These are phyloP conservation scores for Cephalotes varians DNA, from an alignment of 2,888 invertebrate genomes.

Conservation along the genomic window DNA sequence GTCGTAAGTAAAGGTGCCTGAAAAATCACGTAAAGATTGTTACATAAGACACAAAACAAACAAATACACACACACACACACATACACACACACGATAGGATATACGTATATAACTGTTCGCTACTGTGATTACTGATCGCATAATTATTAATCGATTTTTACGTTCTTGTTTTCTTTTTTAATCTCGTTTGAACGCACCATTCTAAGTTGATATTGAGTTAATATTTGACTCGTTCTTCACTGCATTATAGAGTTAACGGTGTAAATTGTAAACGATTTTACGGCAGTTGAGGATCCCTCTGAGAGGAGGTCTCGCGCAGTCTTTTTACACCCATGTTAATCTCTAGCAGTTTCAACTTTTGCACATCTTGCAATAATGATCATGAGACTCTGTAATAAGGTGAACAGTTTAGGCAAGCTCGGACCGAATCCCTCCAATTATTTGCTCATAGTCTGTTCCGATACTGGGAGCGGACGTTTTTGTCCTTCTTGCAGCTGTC, in stretches of 20 bases:
- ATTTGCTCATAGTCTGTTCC: conserved; percentile 79
- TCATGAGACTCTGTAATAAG: conserved; percentile 73
- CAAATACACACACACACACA: conserved; percentile 42
- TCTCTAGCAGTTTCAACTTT: background rate
- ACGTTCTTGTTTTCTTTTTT: conserved; percentile 58
- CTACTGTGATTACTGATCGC: conserved; percentile 84
- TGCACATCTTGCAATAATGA: background rate
- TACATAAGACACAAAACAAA: conserved; percentile 72
- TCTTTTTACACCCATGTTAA: background rate
- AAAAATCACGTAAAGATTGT: conserved; percentile 79
- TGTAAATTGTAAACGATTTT: conserved; percentile 10
- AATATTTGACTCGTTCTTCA: conserved; percentile 71
- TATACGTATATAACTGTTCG: conserved; percentile 72
- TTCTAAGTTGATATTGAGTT: background rate
- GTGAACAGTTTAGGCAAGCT: conserved; percentile 74
- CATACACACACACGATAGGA: conserved; percentile 37
- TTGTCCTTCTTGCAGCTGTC: conserved; percentile 58
- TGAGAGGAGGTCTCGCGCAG: background rate
- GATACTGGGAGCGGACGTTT: conserved; percentile 59
- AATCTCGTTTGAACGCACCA: conserved; percentile 21
- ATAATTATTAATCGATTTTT: conserved; percentile 80
- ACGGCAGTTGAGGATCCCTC: background rate
- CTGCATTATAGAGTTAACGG: conserved; percentile 73
- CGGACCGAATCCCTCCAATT: conserved; percentile 78
- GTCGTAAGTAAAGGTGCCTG: conserved; percentile 83